A percentile compares a stretch with the other conserved stretches of the same genome.
Evolutionary conservation across 2,113 vertebrate species (phyloP).

Genomic region (Carettochelys insculpta): DNA sequence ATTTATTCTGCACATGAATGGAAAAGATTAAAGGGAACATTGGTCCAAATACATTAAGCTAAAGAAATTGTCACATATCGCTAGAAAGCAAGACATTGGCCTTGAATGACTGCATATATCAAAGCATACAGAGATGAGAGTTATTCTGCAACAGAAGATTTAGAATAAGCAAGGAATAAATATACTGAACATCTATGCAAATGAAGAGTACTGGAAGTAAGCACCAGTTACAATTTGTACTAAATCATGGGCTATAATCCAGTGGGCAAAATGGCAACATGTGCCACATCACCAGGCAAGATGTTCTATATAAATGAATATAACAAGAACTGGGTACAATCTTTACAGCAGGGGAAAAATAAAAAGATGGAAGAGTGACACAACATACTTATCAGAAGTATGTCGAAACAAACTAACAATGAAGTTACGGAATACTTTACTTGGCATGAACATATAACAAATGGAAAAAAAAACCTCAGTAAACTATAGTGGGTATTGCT

Average conservation of each 20-base stretch:
- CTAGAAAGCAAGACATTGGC: constrained; percentile 21
- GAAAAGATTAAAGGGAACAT: no score
- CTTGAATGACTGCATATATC: not conserved
- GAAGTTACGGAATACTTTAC: constrained; percentile 2
- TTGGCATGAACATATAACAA: not conserved
- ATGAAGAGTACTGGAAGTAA: constrained; percentile 29
- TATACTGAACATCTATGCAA: not conserved
- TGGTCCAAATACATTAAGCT: not conserved
- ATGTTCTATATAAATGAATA: constrained; percentile 15
- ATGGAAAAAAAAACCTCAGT: not conserved
- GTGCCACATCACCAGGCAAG: no score
- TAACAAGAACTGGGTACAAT: constrained; percentile 30
- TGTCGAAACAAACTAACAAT: not conserved
- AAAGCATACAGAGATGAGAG: constrained; percentile 51
- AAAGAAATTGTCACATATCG: constrained; percentile 16
- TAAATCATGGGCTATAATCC: constrained; percentile 36
- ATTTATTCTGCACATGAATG: no score
- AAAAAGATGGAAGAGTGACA: constrained; percentile 2
- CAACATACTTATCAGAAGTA: not conserved
- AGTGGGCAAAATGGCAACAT: constrained; percentile 37
- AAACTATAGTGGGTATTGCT: not conserved
- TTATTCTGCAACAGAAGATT: constrained; percentile 57
- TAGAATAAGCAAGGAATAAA: constrained; percentile 3
- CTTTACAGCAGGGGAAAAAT: not conserved
- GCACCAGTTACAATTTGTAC: constrained; percentile 44